Conservation (phyloP, 2,797 vertebrate genomes). For the Myotis pilosus region DNA sequence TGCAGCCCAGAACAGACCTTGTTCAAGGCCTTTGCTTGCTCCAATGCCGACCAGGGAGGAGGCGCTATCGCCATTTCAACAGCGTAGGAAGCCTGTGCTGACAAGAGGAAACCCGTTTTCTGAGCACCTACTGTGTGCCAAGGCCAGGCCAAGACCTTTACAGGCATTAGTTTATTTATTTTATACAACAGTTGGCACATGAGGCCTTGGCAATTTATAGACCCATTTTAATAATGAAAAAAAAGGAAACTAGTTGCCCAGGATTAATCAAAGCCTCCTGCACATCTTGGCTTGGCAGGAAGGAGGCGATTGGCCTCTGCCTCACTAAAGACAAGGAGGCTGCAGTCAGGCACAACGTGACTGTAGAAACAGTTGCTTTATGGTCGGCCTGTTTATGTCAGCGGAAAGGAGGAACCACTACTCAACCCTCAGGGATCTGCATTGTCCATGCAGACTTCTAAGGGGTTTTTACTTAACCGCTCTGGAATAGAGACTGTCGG, state of each 20-base stretch:
- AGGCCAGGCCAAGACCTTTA: not conserved
- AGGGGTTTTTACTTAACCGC: not conserved
- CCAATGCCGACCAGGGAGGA: not conserved
- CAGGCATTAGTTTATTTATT: not conserved
- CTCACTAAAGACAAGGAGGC: not conserved
- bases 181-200: not conserved
- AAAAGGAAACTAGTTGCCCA: not conserved
- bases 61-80: not conserved
- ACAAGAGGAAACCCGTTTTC: not conserved
- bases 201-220: not conserved
- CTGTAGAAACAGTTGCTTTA: not conserved
- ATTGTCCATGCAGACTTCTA: not conserved
- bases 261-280: not conserved
- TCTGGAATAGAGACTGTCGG: not conserved
- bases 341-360: not conserved
- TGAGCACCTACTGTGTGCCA: not conserved
- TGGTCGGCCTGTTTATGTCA: not conserved
- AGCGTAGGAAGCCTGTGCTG: not conserved
- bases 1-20: not conserved
- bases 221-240: not conserved
- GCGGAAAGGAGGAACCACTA: not conserved
- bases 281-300: not conserved
- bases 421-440: not conserved
- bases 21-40: not conserved
- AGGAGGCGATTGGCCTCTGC: not conserved